These are phyloP conservation scores for Tachycineta bicolor DNA, from an alignment of 2,113 vertebrate genomes.

Conservation along the genomic window DNA sequence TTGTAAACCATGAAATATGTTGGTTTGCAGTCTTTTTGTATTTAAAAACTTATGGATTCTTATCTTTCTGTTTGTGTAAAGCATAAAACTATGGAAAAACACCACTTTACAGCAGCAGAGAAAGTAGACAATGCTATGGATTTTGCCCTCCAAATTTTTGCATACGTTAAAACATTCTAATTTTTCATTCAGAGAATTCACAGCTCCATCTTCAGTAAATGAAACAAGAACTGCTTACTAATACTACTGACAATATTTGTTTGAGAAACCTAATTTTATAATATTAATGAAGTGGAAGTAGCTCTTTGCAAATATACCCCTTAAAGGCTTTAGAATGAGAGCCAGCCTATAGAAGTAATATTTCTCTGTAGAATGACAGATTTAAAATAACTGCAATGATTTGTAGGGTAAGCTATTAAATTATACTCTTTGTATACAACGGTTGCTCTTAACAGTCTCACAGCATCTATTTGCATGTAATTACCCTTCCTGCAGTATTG, in stretches of 20 bases:
- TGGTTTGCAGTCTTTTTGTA: not conserved
- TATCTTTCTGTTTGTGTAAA: not conserved
- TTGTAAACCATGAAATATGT: not conserved
- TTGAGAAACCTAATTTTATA: constrained; percentile 59
- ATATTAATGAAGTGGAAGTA: constrained; percentile 41
- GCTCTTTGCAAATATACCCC: constrained; percentile 23
- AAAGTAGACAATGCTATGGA: not conserved
- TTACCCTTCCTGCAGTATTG: not conserved
- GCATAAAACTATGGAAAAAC: not conserved
- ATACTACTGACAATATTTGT: constrained; percentile 33
- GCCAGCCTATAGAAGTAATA: constrained; percentile 16
- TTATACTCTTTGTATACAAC: not conserved
- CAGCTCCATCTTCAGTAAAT: not conserved
- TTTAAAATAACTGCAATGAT: constrained; percentile 26
- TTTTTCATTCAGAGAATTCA: constrained; percentile 34
- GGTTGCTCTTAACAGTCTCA: not conserved
- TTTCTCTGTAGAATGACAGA: constrained; percentile 15
- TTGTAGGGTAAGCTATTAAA: constrained; percentile 25
- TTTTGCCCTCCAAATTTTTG: not conserved
- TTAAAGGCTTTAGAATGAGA: constrained; percentile 40
- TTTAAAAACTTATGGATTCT: not conserved
- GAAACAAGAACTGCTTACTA: constrained; percentile 18
- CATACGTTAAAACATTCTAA: not conserved
- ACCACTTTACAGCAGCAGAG: not conserved
- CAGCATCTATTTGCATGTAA: constrained; percentile 25